phyloP scores from a whole-genome alignment of 2,797 vertebrate species.

The Phalloptychus januarius region DNA sequence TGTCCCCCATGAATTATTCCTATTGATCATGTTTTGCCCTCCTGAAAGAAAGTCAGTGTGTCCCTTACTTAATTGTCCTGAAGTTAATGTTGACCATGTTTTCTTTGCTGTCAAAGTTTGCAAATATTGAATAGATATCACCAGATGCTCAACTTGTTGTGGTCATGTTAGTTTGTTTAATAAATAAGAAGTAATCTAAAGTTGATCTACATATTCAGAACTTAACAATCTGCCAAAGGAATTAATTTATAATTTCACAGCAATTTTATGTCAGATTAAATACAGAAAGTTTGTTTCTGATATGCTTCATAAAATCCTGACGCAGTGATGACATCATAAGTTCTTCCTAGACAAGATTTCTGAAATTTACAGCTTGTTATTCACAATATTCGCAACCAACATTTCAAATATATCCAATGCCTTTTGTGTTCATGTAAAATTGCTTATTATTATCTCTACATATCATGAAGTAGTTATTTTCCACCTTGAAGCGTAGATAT shows the following conservation, averaged over 20 bases:
- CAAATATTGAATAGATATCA: not conserved
- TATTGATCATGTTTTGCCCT: conserved; percentile 63
- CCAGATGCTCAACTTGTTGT: not conserved
- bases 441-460: not conserved
- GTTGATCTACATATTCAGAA: not conserved
- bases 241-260: conserved; percentile 3
- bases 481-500: not conserved
- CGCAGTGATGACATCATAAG: not conserved
- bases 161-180: not conserved
- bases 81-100: conserved; percentile 4
- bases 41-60: conserved; percentile 12
- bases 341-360: not conserved
- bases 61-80: conserved; percentile 20
- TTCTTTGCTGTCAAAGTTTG: not conserved
- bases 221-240: not conserved
- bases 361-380: not conserved
- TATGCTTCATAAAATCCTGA: not conserved
- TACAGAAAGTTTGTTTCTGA: not conserved
- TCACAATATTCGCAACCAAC: not conserved
- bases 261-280: conserved; percentile 10
- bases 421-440: not conserved
- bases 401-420: not conserved
- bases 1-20: conserved; percentile 77
- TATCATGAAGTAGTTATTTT: not conserved
- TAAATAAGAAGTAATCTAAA: not conserved